Evolutionary conservation across 2,888 invertebrate species (phyloP).

Genomic region (Linnaemya tessellans): DNA sequence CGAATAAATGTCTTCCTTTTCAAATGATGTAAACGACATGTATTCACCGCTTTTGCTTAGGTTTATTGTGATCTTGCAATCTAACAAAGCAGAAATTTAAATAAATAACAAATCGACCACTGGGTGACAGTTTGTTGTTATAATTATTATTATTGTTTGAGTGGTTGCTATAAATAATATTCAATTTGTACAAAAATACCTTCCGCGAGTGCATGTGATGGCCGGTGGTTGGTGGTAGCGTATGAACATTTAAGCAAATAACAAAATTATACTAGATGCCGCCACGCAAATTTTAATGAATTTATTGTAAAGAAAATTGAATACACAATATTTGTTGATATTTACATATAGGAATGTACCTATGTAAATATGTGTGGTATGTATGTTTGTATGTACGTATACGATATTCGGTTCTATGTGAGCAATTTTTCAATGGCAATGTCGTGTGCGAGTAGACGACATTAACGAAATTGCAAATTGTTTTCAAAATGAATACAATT

Average conservation of each 20-base stretch:
- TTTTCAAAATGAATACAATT: slow-evolving; percentile 32
- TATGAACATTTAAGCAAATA: slow-evolving; percentile 29
- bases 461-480: slow-evolving; percentile 31
- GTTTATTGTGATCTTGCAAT: slow-evolving; percentile 25
- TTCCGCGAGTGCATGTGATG: neutral
- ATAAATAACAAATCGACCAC: slow-evolving; percentile 60
- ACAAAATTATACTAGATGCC: slow-evolving; percentile 26
- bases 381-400: neutral
- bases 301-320: slow-evolving; percentile 58
- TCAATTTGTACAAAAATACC: slow-evolving; percentile 40
- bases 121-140: slow-evolving; percentile 45
- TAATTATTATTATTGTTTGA: slow-evolving; percentile 34
- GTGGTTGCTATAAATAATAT: slow-evolving; percentile 47
- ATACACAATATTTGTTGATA: slow-evolving; percentile 43
- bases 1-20: too few species aligned
- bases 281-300: slow-evolving; percentile 57
- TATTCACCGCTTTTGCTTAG: slow-evolving; percentile 14
- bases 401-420: slow-evolving; percentile 28
- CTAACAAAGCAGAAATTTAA: slow-evolving; percentile 63
- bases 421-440: slow-evolving; percentile 59
- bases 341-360: too few species aligned
- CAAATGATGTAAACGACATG: neutral
- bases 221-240: neutral
- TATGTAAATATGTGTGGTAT: too few species aligned
- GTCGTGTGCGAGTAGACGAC: slow-evolving; percentile 30